phyloP scores from a whole-genome alignment of 2,888 invertebrate genomes.

The Amphipoea oculea region DNA sequence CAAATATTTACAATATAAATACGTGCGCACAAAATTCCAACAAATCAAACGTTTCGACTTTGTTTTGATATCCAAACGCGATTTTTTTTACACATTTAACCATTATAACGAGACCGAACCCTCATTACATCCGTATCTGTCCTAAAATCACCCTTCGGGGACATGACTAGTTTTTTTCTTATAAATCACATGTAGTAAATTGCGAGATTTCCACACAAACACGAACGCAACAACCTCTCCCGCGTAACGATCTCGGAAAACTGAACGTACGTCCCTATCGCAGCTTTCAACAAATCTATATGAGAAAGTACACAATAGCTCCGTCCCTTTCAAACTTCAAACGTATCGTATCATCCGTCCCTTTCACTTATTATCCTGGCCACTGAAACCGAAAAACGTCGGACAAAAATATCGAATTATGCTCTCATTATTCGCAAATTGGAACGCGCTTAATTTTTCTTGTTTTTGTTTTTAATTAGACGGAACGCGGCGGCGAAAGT shows the following conservation, averaged over 20 bases:
- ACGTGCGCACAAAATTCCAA: constrained; percentile 64
- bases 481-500: constrained; percentile 47
- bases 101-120: constrained; percentile 53
- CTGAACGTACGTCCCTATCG: constrained; percentile 66
- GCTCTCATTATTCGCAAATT: constrained; percentile 73
- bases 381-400: constrained; percentile 73
- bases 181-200: constrained; percentile 66
- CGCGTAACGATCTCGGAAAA: constrained; percentile 65
- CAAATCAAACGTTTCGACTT: constrained; percentile 64
- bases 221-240: constrained; percentile 49
- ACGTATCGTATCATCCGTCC: constrained; percentile 65
- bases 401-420: constrained; percentile 76
- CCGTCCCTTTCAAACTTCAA: constrained; percentile 72
- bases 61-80: constrained; percentile 58
- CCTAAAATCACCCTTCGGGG: constrained; percentile 53
- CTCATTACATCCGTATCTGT: constrained; percentile 48
- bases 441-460: constrained; percentile 67
- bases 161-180: constrained; percentile 64
- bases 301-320: constrained; percentile 81
- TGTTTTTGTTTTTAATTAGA: constrained; percentile 62
- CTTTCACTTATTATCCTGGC: constrained; percentile 79
- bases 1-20: constrained; percentile 62
- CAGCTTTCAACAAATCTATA: constrained; percentile 88
- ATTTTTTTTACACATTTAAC: constrained; percentile 54
- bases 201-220: constrained; percentile 55